phyloP scores from a whole-genome alignment of 2,113 vertebrate species.

The Forbesichthys agassizii region DNA sequence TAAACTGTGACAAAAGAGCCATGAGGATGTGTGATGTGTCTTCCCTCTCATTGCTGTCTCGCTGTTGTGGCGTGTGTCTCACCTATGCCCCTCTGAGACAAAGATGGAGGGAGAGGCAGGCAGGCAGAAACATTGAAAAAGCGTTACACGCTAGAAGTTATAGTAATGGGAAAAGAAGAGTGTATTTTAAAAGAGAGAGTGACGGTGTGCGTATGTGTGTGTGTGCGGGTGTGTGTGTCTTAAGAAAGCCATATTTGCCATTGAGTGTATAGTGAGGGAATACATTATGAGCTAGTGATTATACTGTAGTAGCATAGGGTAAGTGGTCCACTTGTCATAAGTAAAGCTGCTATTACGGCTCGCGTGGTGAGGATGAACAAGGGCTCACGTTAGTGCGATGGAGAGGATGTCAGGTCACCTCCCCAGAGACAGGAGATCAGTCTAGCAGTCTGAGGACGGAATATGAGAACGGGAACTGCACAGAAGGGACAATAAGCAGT shows the following conservation, averaged over 20 bases:
- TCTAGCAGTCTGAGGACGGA: neutral
- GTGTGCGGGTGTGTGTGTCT: conserved; percentile 13
- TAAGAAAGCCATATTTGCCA: conserved; percentile 36
- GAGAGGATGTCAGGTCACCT: conserved; percentile 25
- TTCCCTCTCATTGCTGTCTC: conserved; percentile 6
- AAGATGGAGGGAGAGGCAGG: neutral
- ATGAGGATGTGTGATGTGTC: conserved; percentile 27
- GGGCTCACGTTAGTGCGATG: conserved; percentile 13
- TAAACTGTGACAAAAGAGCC: neutral
- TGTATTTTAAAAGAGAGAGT: neutral
- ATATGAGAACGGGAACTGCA: too few species aligned
- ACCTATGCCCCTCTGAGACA: neutral
- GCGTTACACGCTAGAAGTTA: conserved; percentile 30
- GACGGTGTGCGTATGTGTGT: neutral
- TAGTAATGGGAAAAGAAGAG: conserved; percentile 23
- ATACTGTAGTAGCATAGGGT: conserved; percentile 22
- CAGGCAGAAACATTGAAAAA: conserved; percentile 37
- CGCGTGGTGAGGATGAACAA: conserved; percentile 36
- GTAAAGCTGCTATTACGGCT: conserved; percentile 57
- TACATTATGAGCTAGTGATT: conserved; percentile 47
- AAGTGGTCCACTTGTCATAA: conserved; percentile 54
- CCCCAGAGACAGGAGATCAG: neutral
- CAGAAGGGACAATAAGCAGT: too few species aligned
- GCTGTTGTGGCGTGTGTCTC: conserved; percentile 33
- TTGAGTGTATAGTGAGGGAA: conserved; percentile 48